Conservation (phyloP, 2,113 vertebrate species). For the Pandion haliaetus region DNA sequence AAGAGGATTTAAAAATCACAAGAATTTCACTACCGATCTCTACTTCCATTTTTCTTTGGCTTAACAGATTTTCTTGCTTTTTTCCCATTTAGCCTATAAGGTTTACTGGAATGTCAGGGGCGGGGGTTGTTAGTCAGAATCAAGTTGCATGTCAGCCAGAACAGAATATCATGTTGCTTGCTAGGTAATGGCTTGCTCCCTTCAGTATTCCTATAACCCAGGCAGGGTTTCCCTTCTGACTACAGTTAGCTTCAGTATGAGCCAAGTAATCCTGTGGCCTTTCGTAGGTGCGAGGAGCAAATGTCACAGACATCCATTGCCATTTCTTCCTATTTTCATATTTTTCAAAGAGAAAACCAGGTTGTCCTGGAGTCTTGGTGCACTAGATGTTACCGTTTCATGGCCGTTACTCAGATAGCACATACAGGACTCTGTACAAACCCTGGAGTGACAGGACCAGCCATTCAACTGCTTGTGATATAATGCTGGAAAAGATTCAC, state of each 20-base stretch:
- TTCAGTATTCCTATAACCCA: background rate
- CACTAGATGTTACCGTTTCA: background rate
- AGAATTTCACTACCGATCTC: background rate
- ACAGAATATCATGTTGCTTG: background rate
- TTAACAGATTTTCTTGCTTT: background rate
- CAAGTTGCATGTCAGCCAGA: background rate
- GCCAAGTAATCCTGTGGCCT: background rate
- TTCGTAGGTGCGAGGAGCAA: background rate
- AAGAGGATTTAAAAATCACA: background rate
- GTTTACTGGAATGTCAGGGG: background rate
- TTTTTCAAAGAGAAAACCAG: background rate
- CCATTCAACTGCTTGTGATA: background rate
- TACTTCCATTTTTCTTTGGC: background rate
- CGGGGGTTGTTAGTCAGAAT: background rate
- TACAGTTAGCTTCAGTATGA: background rate
- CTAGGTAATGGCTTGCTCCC: background rate
- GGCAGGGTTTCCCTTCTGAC: background rate
- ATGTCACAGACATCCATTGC: background rate
- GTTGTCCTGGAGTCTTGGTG: background rate
- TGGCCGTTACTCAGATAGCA: background rate
- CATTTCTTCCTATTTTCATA: background rate
- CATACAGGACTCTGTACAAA: background rate
- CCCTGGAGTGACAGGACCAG: background rate
- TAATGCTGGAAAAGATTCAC: background rate
- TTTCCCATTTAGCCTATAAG: background rate